Conservation (phyloP, 2,797 vertebrate species). For the Lepilemur ruficaudatus region DNA sequence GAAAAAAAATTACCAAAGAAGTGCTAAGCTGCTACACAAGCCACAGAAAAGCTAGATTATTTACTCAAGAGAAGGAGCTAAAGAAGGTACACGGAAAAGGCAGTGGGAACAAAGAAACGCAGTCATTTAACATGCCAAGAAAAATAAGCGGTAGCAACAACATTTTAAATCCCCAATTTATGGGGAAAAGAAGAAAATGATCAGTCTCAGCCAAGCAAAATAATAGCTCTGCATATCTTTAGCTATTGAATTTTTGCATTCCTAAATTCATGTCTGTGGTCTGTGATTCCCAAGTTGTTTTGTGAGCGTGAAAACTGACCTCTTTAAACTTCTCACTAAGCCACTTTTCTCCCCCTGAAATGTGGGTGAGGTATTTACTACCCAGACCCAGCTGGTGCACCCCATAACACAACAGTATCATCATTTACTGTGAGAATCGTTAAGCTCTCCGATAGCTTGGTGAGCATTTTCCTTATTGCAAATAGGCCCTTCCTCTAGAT, state of each 20-base stretch:
- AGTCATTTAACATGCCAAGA: constrained; percentile 49
- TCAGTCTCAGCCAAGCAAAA: constrained; percentile 72
- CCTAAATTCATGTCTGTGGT: constrained; percentile 65
- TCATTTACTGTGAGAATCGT: background rate
- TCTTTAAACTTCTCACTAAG: constrained; percentile 50
- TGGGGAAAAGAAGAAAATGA: constrained; percentile 68
- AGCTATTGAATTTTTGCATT: constrained; percentile 69
- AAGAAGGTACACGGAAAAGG: constrained; percentile 43
- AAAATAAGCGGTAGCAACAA: constrained; percentile 72
- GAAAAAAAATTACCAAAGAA: background rate
- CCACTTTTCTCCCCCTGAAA: constrained; percentile 17
- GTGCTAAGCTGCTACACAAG: constrained; percentile 15
- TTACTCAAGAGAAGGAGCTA: constrained; percentile 16
- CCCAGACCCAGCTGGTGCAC: background rate
- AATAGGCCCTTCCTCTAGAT: background rate
- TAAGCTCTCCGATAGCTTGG: background rate
- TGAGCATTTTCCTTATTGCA: background rate
- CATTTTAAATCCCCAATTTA: constrained; percentile 74
- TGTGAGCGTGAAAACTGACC: constrained; percentile 63
- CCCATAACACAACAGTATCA: background rate
- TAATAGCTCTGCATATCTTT: constrained; percentile 67
- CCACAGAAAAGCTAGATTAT: constrained; percentile 8
- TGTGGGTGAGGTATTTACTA: background rate
- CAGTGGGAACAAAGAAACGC: constrained; percentile 65
- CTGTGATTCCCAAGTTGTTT: constrained; percentile 66